Evolutionary conservation across 2,888 invertebrate genomes (phyloP), one percentile per base, ranked within the genome.

Genomic region (Andrena trimmerana): DNA sequence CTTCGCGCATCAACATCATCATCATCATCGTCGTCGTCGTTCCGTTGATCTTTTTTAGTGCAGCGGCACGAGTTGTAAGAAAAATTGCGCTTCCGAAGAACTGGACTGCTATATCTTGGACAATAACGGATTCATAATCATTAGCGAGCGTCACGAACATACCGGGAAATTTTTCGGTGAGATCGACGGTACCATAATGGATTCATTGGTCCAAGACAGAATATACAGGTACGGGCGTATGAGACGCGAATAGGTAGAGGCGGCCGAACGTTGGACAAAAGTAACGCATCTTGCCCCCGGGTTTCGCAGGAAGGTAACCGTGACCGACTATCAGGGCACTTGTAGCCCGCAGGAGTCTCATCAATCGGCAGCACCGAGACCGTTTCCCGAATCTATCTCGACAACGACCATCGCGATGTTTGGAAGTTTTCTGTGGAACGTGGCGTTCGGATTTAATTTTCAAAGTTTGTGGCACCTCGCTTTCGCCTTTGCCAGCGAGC

Each of bases 111-210:
- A 98, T 93, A 97, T 99, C 50, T 95, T 99, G 75, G 99, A 99
- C 93, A 98, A 99, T 94, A 98, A 98, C 93, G 99, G 99, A 16
- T 99, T 98, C 93, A 97, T 99, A 70, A 97, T 99, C 71, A 96
- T 98, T 54, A 98, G 98, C 0, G 98, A 98, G 94, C 97, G 97
- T 87, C 95, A 96, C 48, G 96, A 97, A 59, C 97, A 98, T 90
- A 98, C 98, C 1, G 99, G 99, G 0, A 96, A 97, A 91, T 99
- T 99, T 94, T 99, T 99, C 91, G 99, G 99, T 0, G 98, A 98
- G 94, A 97, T 98, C 59, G 98, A 99, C 93, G 98, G 98, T 27
- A 98, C 98, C 16, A 98, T 98, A 82, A 98, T 98, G 98, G 98
- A 98, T 94, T 98, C 98, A 0, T 94, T 98, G 71, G 98, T 98